Conservation (phyloP, 2,888 invertebrate genomes). For the Trichacis sp. region DNA sequence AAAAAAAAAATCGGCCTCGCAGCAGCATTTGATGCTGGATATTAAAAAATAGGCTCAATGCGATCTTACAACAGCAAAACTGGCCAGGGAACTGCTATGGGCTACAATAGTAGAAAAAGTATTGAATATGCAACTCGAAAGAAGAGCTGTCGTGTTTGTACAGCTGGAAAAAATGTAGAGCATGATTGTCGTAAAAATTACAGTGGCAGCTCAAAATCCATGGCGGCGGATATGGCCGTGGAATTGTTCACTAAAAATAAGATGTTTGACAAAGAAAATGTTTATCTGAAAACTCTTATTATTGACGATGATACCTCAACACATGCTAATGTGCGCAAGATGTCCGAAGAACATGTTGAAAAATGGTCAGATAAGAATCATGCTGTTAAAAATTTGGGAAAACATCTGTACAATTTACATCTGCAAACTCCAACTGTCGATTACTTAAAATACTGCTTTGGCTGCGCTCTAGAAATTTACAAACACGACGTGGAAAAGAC, state of each 20-base stretch:
- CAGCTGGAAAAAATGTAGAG: background rate
- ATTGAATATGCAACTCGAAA: slow-evolving; percentile 11
- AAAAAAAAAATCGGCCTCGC: no score
- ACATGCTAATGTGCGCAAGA: slow-evolving; percentile 12
- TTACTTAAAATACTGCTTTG: slow-evolving; percentile 4
- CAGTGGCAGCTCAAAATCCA: slow-evolving; percentile 12
- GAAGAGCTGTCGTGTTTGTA: slow-evolving; percentile 13
- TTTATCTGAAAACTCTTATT: slow-evolving; percentile 18
- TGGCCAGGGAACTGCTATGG: slow-evolving; percentile 4
- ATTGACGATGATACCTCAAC: slow-evolving; percentile 23
- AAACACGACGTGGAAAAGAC: background rate
- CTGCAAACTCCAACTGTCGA: slow-evolving; percentile 1
- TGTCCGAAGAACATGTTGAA: slow-evolving; percentile 20
- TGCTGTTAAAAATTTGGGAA: slow-evolving; percentile 14
- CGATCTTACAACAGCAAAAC: slow-evolving; percentile 14
- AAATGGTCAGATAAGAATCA: slow-evolving; percentile 37
- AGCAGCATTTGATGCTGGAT: slow-evolving; percentile 5
- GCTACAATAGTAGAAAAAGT: background rate
- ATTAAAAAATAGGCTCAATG: slow-evolving; percentile 16
- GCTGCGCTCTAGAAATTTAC: background rate
- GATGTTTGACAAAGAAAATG: slow-evolving; percentile 3
- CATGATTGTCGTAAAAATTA: slow-evolving; percentile 25
- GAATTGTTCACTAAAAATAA: slow-evolving; percentile 21
- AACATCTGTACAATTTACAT: slow-evolving; percentile 3
- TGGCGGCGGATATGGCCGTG: slow-evolving; percentile 25